A percentile compares a stretch with the other conserved stretches of the same genome.
phyloP scores from a whole-genome alignment of 1,140 invertebrate species.

The Centruroides sculpturatus region DNA sequence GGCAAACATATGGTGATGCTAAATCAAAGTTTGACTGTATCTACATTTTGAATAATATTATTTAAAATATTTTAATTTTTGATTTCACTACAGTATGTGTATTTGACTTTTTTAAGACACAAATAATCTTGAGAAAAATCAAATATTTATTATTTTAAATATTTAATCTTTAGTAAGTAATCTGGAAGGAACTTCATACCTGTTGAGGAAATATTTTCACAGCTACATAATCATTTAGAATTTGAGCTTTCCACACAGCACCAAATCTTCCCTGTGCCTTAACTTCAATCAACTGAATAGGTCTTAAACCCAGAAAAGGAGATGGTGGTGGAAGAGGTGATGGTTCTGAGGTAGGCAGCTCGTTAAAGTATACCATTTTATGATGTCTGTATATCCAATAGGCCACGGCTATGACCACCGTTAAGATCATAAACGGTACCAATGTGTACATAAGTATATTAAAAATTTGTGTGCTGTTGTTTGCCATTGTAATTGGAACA shows the following conservation, averaged over 20 bases:
- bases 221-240: slow-evolving; percentile 48
- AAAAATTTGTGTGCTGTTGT: slow-evolving; percentile 20
- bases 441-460: slow-evolving; percentile 35
- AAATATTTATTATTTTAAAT: too few species aligned
- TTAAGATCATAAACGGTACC: slow-evolving; percentile 32
- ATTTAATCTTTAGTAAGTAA: too few species aligned
- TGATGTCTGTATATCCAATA: slow-evolving; percentile 41
- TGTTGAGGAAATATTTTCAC: slow-evolving; percentile 60
- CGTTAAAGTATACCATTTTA: slow-evolving; percentile 40
- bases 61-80: too few species aligned
- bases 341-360: slow-evolving; percentile 33
- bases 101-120: too few species aligned
- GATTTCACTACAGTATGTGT: too few species aligned
- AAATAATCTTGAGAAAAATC: too few species aligned
- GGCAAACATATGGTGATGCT: too few species aligned
- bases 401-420: slow-evolving; percentile 32
- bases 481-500: slow-evolving; percentile 4
- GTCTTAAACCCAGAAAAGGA: slow-evolving; percentile 23
- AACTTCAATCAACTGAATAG: slow-evolving; percentile 56
- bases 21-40: too few species aligned
- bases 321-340: slow-evolving; percentile 27
- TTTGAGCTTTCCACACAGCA: slow-evolving; percentile 76
- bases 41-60: too few species aligned
- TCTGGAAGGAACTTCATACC: slow-evolving; percentile 24
- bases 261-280: slow-evolving; percentile 79